Base-by-base conservation (phyloP, 2,888 invertebrate species). In the Synergus japonicus region DNA sequence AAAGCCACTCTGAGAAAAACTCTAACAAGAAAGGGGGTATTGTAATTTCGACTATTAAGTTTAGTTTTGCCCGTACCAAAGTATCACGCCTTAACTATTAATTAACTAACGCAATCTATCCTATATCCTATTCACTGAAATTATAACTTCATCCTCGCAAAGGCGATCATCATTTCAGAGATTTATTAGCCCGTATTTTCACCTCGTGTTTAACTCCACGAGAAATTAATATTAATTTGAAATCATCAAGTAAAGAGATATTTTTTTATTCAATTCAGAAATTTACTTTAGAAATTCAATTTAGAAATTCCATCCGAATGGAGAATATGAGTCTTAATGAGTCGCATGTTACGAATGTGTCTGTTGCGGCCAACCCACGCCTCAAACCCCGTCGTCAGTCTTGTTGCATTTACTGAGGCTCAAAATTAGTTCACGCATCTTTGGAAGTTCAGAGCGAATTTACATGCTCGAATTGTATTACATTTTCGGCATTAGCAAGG, bases 11-110 rank as follows among this genome's bases (percentile, higher is more conserved):
- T 18, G 12, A 18, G 43, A 43, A 66, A 43, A 66, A 18, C 9
- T 29, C 29, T 63, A 29, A 22, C 5, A 22, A 63, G 22, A 58
- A 63, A 63, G 43, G n/a, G 46, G 44, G 12, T 44, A 76, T 43
- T 67, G 18, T 44, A 76, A 18, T 43, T 66, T 63, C 65, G 54
- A 60, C 85, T 84, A 87, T 89, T 89, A 88, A 88, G 88, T 89
- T 88, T 83, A 85, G 81, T 85, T 89, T 88, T 84, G 88, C 88
- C 86, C 85, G 83, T 85, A 87, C 86, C 86, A 88, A 87, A 87
- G 81, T 85, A 88, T 88, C 87, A 86, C 87, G 86, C 86, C 86
- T 88, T 88, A 87, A 83, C 82, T 83, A 83, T 83, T 87, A 83
- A 76, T 83, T 78, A 83, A 79, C 79, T 80, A 80, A 81, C 85